Evolutionary conservation across 2,888 invertebrate species (phyloP).

Genomic region (Lamellibrachia satsuma): DNA sequence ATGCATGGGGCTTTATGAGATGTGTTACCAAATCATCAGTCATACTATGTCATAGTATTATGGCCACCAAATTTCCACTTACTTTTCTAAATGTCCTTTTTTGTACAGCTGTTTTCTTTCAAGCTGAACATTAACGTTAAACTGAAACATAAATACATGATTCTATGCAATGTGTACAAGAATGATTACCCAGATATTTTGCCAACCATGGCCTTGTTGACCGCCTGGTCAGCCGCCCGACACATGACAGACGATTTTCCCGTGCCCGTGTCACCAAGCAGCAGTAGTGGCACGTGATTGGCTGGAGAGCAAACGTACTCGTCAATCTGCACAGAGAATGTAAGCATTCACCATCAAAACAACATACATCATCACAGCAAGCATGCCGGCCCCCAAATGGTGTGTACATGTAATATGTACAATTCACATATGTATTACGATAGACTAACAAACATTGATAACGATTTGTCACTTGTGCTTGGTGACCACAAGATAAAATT

Average conservation of each 20-base stretch:
- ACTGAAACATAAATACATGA: neutral
- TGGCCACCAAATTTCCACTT: no score
- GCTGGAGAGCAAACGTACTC: constrained; percentile 32
- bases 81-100: no score
- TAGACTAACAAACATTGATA: no score
- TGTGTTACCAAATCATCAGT: no score
- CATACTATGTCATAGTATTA: no score
- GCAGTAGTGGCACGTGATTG: constrained; percentile 36
- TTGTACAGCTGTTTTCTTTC: no score
- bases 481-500: no score
- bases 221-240: constrained; percentile 32
- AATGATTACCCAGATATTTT: constrained; percentile 31
- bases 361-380: neutral
- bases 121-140: neutral
- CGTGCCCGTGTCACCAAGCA: constrained; percentile 40
- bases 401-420: no score
- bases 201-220: constrained; percentile 24
- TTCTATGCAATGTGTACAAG: neutral
- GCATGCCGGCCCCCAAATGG: no score
- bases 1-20: no score
- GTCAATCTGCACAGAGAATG: constrained; percentile 32
- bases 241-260: constrained; percentile 45
- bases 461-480: no score
- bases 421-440: no score
- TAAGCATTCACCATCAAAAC: neutral